Evolutionary conservation across 2,888 invertebrate species (phyloP), one percentile per base, ranked within the genome.

Genomic region (Ormyrus rosae): DNA sequence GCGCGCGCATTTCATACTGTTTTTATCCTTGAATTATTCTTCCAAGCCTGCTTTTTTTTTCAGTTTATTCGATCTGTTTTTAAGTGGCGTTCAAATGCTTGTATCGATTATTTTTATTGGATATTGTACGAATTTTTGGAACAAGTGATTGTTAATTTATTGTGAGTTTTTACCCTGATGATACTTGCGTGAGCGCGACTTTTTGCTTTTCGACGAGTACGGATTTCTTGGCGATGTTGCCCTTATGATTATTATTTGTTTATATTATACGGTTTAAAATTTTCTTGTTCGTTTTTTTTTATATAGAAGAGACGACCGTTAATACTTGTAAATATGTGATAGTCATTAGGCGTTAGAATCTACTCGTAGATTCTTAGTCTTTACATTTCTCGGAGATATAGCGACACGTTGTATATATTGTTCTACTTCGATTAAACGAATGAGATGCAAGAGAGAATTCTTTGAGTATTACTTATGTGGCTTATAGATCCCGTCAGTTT

Each of bases 271-370:
- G 19, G n/a, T 64, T 67, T 53, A 50, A 69, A 61, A 65, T 67
- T 72, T 45, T 75, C 11, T 69, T 71, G 48, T 70, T 80, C 48
- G 1, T 50, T 71, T 75, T 71, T 71, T 81, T 65, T 56, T 75
- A 50, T 78, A 76, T 13, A 74, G 63, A 61, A 78, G 53, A 68
- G 64, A 81, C 45, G 68, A 72, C 45, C 46, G 68, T 72, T 76
- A 11, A 68, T 79, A 64, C 51, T 69, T 82, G 82, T 82, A 82
- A 82, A 82, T 82, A 82, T 77, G 80, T 80, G 77, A 82, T 80
- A 82, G 84, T 86, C 84, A 71, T 86, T 85, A 85, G 81, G 83
- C 58, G 51, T 76, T 84, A 85, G 83, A 83, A 83, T 84, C 80
- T 84, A 84, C 73, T 61, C 70, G 82, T 86, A 86, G 84, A 86